Conservation (phyloP, 2,888 invertebrate genomes). For the Oscheius sp. region DNA sequence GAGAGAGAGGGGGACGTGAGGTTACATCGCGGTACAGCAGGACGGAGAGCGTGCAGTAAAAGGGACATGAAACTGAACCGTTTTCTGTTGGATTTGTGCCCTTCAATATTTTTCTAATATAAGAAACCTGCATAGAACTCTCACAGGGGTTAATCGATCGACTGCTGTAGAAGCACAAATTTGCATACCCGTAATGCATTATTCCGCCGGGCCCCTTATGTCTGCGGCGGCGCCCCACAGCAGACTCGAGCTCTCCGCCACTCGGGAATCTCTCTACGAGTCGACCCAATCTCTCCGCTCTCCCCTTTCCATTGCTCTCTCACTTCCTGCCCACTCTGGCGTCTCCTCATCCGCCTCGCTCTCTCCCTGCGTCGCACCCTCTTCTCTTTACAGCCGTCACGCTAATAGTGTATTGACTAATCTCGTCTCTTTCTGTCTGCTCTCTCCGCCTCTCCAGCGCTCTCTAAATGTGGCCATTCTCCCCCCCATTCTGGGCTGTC, state of each 20-base stretch:
- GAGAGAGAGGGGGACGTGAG: slow-evolving; percentile 2
- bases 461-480: not conserved
- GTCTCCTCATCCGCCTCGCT: not conserved
- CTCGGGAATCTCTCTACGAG: not conserved
- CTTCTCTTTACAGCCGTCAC: slow-evolving; percentile 38
- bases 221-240: not conserved
- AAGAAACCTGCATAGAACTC: too few relatives aligned
- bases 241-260: not conserved
- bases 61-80: not conserved
- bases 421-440: slow-evolving; percentile 10
- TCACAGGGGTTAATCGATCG: slow-evolving; percentile 15
- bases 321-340: slow-evolving; percentile 15
- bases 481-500: slow-evolving; percentile 12
- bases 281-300: not conserved
- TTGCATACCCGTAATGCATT: slow-evolving; percentile 42
- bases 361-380: slow-evolving; percentile 29
- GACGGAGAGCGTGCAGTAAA: slow-evolving; percentile 2
- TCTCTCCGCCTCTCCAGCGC: not conserved
- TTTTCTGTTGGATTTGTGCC: not conserved
- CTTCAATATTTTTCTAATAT: not conserved
- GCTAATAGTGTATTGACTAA: slow-evolving; percentile 39
- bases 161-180: slow-evolving; percentile 38
- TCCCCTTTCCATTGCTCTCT: slow-evolving; percentile 9
- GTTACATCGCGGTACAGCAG: slow-evolving; percentile 10
- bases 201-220: slow-evolving; percentile 38